Evolutionary conservation across 2,797 vertebrate species (phyloP).

Genomic region (Anas bahamensis): DNA sequence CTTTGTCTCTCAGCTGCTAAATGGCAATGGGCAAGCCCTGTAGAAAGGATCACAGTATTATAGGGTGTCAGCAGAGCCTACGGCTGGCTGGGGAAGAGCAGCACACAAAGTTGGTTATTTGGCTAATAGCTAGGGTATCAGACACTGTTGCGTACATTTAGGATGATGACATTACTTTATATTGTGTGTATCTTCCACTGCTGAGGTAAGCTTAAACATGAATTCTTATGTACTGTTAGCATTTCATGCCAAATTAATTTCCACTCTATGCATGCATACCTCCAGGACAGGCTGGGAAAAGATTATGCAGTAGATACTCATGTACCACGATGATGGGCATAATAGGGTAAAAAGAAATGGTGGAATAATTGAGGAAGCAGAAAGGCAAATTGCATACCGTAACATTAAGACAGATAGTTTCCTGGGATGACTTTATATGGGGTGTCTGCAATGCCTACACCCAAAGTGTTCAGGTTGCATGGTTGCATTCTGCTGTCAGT

Average conservation of each 20-base stretch:
- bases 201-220: neutral
- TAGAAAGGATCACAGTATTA: neutral
- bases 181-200: neutral
- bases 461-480: neutral
- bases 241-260: conserved; percentile 42
- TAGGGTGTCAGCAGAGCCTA: neutral
- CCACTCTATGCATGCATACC: neutral
- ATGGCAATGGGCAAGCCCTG: neutral
- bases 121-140: neutral
- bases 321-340: neutral
- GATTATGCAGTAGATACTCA: conserved; percentile 8
- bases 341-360: neutral
- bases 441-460: neutral
- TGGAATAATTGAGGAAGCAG: conserved; percentile 2
- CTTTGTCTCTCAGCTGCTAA: neutral
- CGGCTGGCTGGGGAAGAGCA: neutral
- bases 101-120: neutral
- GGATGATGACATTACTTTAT: neutral
- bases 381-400: neutral
- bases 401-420: conserved; percentile 7
- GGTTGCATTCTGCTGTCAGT: neutral
- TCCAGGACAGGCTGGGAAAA: neutral
- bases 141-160: neutral
- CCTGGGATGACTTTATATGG: neutral
- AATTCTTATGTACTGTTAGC: conserved; percentile 18